phyloP scores from a whole-genome alignment of 2,113 vertebrate species.

The Lontra canadensis region DNA sequence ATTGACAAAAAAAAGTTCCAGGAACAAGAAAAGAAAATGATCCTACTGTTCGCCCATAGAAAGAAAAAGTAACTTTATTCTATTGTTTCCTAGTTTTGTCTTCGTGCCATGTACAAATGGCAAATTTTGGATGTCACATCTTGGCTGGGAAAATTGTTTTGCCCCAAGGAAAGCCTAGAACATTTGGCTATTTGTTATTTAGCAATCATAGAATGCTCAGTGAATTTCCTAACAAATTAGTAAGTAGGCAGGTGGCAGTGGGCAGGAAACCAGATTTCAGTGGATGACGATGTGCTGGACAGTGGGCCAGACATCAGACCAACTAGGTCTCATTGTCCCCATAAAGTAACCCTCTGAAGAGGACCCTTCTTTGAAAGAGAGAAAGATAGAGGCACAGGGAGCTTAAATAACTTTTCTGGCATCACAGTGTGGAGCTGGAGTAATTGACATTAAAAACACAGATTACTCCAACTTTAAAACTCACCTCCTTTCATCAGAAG shows the following conservation, averaged over 20 bases:
- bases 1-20: not conserved
- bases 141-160: not conserved
- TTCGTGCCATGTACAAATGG: not conserved
- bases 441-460: not conserved
- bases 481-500: not conserved
- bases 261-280: not conserved
- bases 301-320: accelerated
- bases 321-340: not conserved
- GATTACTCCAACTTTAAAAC: not conserved
- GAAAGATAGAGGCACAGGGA: not conserved
- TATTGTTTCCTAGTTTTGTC: not conserved
- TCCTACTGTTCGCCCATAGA: not conserved
- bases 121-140: not conserved
- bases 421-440: not conserved
- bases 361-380: not conserved
- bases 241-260: not conserved
- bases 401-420: not conserved
- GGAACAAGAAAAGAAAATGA: not conserved
- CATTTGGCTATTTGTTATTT: not conserved
- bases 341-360: not conserved
- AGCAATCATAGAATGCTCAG: not conserved
- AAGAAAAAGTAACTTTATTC: not conserved
- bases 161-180: not conserved
- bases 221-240: not conserved
- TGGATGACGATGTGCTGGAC: not conserved